Evolutionary conservation across 2,113 vertebrate species (phyloP), one percentile per base, ranked within the genome.

Genomic region (Hippotragus niger): DNA sequence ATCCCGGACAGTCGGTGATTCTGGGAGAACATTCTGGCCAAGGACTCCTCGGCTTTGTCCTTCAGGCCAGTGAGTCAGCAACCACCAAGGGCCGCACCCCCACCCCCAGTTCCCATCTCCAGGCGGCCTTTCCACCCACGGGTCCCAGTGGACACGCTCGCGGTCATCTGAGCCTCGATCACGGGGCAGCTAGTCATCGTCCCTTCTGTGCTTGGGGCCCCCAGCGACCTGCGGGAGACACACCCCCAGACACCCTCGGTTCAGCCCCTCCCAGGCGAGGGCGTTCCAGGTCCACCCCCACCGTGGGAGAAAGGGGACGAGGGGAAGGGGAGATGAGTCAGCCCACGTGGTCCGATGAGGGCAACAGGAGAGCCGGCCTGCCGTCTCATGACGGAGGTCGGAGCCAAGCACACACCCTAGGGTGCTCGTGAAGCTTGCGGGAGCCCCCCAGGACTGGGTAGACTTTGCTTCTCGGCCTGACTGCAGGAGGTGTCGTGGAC

Each of bases 121-220:
- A 40, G 47, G 85, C 33, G 15, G 6, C 0, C 4, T 85, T 50
- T 76, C 94, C 89, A 64, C 88, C 76, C 87, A 0, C 7, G 36
- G 13, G 47, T 94, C 91, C 92, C 96, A n/a, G 60, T 0, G 92
- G 96, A 93, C 91, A 27, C 27, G 47, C 78, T 71, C 23, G 58
- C 5, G 11, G 88, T 62, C 67, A 27, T 89, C n/a, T 7, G 96
- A 97, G 91, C 93, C 86, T 14, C 29, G 45, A 2, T 97, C 97
- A n/a, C 60, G n/a, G 93, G 93, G 60, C 64, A n/a, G 27, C 96
- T 94, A 50, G 81, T 94, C 97, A 74, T 80, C 96, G 91, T 80
- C 91, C 31, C 88, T 93, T 97, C 97, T 98, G 97, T 76, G 88
- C 84, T 55, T 87, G 96, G 94, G 98, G 88, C 40, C 60, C 87